Base-by-base conservation (phyloP, 2,888 invertebrate species). In the Tinea semifulvella region DNA sequence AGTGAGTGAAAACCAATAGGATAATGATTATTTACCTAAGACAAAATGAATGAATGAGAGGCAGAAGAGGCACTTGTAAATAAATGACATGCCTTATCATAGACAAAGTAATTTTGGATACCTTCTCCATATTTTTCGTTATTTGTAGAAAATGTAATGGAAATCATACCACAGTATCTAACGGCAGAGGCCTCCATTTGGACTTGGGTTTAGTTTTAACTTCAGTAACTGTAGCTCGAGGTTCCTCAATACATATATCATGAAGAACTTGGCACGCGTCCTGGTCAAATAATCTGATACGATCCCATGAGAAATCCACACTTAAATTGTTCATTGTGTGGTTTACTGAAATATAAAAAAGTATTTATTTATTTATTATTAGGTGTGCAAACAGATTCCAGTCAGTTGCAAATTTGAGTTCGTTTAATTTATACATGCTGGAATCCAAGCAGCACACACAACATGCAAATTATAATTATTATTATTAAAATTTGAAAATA, bases 151-250 rank as follows among this genome's bases (percentile, higher is more conserved):
- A 31, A 31, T 7, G n/a, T 11, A 8, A n/a, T 31, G 5, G 19
- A 38, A 47, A 10, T 18, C 4, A 82, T 79, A 92, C 93, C 52
- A 98, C 91, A 20, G 99, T 99, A 63, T 99, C 99, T 54, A 99
- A 74, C 2, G 99, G 96, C 45, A 90, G 66, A 1, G 99, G 99
- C 50, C 99, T 84, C 96, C 96, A 99, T 72, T 98, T 98, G 49
- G 87, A 91, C 71, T 98, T 99, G 0, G 93, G 92, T 69, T 94
- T 96, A 40, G 89, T 90, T 43, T 85, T 87, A 2, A 94, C 88
- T 53, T 84, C 88, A 45, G 85, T 83, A 0, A 96, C 92, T 2
- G 77, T 88, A 0, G 94, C 95, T 3, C 64, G 70, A 0, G 90
- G 89, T 51, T 85, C 86, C 57, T 94, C 90, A 42, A 86, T 60